Percentiles rank a stretch among this genome's conserved stretches.
Conservation (phyloP, 2,797 vertebrate genomes). For the Myiotriccus ornatus region DNA sequence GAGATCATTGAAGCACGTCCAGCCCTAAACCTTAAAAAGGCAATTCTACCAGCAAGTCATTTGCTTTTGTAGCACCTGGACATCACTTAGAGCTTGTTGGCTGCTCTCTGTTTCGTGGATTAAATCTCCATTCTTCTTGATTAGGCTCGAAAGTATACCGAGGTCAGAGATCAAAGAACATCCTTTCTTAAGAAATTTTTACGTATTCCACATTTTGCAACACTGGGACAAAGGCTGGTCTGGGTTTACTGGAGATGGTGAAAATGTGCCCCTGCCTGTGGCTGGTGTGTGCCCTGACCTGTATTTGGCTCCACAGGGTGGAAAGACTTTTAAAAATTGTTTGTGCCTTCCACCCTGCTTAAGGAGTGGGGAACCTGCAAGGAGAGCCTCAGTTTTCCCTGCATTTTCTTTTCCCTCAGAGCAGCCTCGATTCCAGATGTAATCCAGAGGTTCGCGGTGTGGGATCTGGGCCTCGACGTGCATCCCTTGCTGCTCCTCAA, state of each 20-base stretch:
- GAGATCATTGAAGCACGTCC: background rate
- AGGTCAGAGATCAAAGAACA: background rate
- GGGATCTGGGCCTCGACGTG: accelerated
- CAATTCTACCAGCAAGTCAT: background rate
- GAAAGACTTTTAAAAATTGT: background rate
- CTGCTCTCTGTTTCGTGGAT: background rate
- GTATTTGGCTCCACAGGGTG: background rate
- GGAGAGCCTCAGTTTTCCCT: background rate
- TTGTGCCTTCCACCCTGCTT: background rate
- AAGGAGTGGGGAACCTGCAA: accelerated
- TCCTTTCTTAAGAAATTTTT: background rate
- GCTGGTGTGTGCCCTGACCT: background rate
- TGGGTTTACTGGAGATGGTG: background rate
- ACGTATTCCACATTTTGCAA: background rate
- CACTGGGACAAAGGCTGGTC: background rate
- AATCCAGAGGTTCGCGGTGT: background rate
- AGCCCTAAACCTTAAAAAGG: background rate
- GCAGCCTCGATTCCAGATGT: background rate
- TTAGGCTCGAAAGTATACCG: background rate
- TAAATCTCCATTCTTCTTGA: background rate
- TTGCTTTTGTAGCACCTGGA: background rate
- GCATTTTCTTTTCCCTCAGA: background rate
- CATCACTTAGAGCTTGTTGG: background rate
- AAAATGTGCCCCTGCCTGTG: background rate
- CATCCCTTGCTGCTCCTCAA: background rate